Evolutionary conservation across 2,888 invertebrate genomes (phyloP), one percentile per base, ranked within the genome.

Genomic region (Salpingus planirostris): DNA sequence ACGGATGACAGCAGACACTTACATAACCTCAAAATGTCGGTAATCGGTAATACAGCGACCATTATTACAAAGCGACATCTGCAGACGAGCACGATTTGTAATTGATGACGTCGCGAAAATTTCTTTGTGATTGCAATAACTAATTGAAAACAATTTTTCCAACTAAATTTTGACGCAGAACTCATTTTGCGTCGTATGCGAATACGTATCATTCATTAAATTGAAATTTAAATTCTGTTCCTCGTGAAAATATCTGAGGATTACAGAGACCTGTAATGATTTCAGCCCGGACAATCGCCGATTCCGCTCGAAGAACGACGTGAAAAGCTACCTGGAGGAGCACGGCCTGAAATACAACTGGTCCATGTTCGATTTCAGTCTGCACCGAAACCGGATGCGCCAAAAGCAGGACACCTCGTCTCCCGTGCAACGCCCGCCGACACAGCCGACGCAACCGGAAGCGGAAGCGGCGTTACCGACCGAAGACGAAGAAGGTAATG

Each of bases 241-340:
- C 24, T 10, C 2, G 11, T 18, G 18, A 8, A 18, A 7, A 18
- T 18, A 24, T 24, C 12, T 24, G 24, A 2, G 2, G 2, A 24
- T 24, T 7, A 8, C n/a, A n/a, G n/a, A n/a, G n/a, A n/a, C n/a
- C n/a, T n/a, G n/a, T n/a, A n/a, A n/a, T n/a, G n/a, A n/a, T n/a
- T n/a, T n/a, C 46, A 73, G 76, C 42, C 72, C 76, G 1, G 71
- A 69, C 25, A 73, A 72, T n/a, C 71, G 73, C 42, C 72, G 71
- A 40, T 78, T 78, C 41, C 63, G 78, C 21, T 72, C 73, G 1
- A 69, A 71, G 44, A 66, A 69, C 12, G 78, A 76, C 48, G 62
- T 78, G 1, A 70, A 45, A 26, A 39, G 38, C 21, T 71, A 67
- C 38, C 56, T 70, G 41, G 68, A 68, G 38, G 59, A 59, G 31